phyloP scores from a whole-genome alignment of 2,113 vertebrate genomes.

The Cottus gobio region DNA sequence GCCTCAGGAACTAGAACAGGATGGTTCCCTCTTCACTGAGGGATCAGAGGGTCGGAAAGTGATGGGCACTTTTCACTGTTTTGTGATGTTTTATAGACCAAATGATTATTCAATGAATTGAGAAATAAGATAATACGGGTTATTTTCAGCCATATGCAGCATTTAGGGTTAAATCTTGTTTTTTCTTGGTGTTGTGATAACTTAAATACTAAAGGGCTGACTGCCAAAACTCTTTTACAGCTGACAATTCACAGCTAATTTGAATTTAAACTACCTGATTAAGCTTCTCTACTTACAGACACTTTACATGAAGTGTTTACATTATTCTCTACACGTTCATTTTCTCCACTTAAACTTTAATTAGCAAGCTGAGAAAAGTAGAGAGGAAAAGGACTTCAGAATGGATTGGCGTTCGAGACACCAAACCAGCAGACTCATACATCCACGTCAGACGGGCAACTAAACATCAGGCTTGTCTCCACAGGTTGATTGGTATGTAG shows the following conservation, averaged over 20 bases:
- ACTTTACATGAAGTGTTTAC: not conserved
- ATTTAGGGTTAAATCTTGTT: not conserved
- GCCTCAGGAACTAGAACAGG: constrained; percentile 57
- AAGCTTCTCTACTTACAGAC: not conserved
- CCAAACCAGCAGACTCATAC: constrained; percentile 3
- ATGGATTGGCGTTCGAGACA: not conserved
- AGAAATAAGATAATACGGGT: not conserved
- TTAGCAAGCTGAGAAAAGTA: constrained; percentile 1
- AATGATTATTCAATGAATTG: not conserved
- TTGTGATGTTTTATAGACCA: not conserved
- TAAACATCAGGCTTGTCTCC: constrained; percentile 5
- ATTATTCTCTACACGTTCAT: not conserved
- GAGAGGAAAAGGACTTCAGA: not conserved
- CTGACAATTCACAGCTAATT: not conserved
- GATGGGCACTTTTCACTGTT: not conserved
- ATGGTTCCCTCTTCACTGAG: constrained; percentile 53
- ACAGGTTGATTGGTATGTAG: constrained; percentile 22
- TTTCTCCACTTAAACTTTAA: constrained; percentile 2
- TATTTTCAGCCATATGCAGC: not conserved
- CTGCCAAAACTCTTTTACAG: not conserved
- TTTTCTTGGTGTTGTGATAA: not conserved
- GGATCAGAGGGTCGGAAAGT: constrained; percentile 29
- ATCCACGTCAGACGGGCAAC: not conserved
- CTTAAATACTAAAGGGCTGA: not conserved
- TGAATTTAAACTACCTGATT: constrained; percentile 11